Conservation (phyloP, 2,113 vertebrate genomes). For the Cryptotis parvus region DNA sequence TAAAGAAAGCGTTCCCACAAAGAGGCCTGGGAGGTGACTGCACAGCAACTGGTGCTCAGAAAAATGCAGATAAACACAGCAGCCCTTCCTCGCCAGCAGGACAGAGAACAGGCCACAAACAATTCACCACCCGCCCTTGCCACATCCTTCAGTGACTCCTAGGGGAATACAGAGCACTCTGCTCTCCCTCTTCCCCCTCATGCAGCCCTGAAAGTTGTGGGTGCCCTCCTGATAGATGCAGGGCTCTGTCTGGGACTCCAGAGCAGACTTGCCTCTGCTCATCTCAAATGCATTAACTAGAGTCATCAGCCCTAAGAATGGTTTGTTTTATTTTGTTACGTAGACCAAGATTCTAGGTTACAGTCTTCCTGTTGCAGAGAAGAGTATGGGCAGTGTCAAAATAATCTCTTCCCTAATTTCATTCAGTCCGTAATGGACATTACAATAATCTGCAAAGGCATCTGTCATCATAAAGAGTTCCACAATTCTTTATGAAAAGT, state of each 20-base stretch:
- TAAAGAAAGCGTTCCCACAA: constrained; percentile 80
- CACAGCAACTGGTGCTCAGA: constrained; percentile 33
- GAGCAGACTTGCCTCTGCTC: background rate
- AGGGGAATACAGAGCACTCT: background rate
- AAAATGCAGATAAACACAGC: constrained; percentile 72
- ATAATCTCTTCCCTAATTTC: constrained; percentile 58
- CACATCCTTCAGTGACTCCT: constrained; percentile 59
- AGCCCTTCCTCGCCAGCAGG: constrained; percentile 54
- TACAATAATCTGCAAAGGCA: constrained; percentile 56
- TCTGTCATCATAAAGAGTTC: constrained; percentile 60
- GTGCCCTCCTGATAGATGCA: background rate
- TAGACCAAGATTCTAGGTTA: constrained; percentile 30
- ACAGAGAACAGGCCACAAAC: constrained; percentile 47
- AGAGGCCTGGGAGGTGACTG: constrained; percentile 58
- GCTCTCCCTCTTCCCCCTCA: background rate
- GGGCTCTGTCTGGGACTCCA: fast-evolving
- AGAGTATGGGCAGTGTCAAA: constrained; percentile 29
- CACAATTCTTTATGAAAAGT: constrained; percentile 55
- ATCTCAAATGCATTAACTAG: background rate
- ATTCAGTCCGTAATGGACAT: constrained; percentile 64
- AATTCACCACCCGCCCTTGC: constrained; percentile 26
- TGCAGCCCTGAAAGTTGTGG: too few species aligned
- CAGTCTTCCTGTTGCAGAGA: background rate
- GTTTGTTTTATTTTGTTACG: background rate
- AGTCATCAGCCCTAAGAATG: background rate